These are phyloP conservation scores for Diorhabda sublineata DNA, from an alignment of 1,140 invertebrate genomes.

Conservation along the genomic window DNA sequence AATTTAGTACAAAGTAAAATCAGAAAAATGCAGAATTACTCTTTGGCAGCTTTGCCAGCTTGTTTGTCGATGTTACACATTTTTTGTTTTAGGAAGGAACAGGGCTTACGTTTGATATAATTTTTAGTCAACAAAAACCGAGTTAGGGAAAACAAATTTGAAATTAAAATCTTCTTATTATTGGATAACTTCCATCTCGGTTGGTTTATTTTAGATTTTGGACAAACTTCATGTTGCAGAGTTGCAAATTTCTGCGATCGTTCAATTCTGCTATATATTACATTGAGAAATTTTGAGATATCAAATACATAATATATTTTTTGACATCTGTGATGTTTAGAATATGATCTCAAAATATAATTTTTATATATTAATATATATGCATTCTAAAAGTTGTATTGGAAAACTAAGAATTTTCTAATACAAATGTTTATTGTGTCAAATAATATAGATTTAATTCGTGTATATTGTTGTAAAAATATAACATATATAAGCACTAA, in stretches of 20 bases:
- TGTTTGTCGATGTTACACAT: slow-evolving; percentile 9
- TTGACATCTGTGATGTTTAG: slow-evolving; percentile 23
- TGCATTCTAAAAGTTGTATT: neutral
- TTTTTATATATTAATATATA: slow-evolving; percentile 20
- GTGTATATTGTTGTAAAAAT: slow-evolving; percentile 20
- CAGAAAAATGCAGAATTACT: slow-evolving; percentile 14
- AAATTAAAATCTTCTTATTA: neutral
- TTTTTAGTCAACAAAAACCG: slow-evolving; percentile 10
- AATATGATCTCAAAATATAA: slow-evolving; percentile 24
- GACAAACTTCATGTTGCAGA: slow-evolving; percentile 10
- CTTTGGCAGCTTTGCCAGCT: slow-evolving; percentile 19
- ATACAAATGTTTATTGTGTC: slow-evolving; percentile 4
- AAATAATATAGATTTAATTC: slow-evolving; percentile 13
- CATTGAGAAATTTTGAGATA: slow-evolving; percentile 19
- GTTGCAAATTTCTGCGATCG: slow-evolving; percentile 1
- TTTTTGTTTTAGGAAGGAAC: slow-evolving; percentile 5
- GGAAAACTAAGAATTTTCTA: neutral
- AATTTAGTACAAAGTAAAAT: slow-evolving; percentile 19
- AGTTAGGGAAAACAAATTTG: slow-evolving; percentile 2
- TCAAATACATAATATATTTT: slow-evolving; percentile 23
- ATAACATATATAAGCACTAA: slow-evolving; percentile 17
- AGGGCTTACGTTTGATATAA: slow-evolving; percentile 6
- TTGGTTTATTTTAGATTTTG: neutral
- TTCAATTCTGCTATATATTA: slow-evolving; percentile 17
- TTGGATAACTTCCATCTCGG: neutral